Base-by-base conservation (phyloP, 1,140 invertebrate species). In the Chlorops oryzae region DNA sequence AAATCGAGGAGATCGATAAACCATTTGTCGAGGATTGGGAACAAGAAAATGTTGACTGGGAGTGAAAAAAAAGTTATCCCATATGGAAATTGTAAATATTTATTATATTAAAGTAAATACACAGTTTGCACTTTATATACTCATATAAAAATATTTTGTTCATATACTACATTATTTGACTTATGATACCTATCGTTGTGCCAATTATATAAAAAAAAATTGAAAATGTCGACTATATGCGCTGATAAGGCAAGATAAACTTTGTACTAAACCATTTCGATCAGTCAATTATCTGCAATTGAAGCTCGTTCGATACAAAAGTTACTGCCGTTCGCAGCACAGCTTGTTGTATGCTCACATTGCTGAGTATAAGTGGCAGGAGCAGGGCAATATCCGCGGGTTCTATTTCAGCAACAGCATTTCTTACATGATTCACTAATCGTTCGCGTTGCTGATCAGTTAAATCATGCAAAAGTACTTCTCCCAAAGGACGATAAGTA, bases 21-120 rank as follows among this genome's bases (percentile, higher is more conserved):
- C 89, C 89, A 7, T 92, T 93, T 61, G 87, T 92, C 25, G 80
- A 84, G 38, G 88, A 92, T 52, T 92, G 88, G 75, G 87, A 91
- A 53, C 74, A 77, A 52, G 81, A 90, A 7, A 82, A 85, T 73
- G 85, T 86, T 59, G 88, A 91, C 62, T 93, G 90, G 90, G 81
- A 86, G 61, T 90, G 78, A 78, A 50, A 7, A 1, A 39, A 38
- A 51, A 23, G 3, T n/a, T n/a, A n/a, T n/a, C n/a, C n/a, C n/a
- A n/a, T n/a, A n/a, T n/a, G n/a, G n/a, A n/a, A n/a, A n/a, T n/a
- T n/a, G n/a, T n/a, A n/a, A n/a, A n/a, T n/a, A n/a, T n/a, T n/a
- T n/a, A n/a, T n/a, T n/a, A n/a, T n/a, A n/a, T n/a, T n/a, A n/a
- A n/a, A n/a, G n/a, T n/a, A n/a, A n/a, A n/a, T n/a, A n/a, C n/a